Evolutionary conservation across 2,888 invertebrate genomes (phyloP), one percentile per base, ranked within the genome.

Genomic region (Conchocele bisecta): DNA sequence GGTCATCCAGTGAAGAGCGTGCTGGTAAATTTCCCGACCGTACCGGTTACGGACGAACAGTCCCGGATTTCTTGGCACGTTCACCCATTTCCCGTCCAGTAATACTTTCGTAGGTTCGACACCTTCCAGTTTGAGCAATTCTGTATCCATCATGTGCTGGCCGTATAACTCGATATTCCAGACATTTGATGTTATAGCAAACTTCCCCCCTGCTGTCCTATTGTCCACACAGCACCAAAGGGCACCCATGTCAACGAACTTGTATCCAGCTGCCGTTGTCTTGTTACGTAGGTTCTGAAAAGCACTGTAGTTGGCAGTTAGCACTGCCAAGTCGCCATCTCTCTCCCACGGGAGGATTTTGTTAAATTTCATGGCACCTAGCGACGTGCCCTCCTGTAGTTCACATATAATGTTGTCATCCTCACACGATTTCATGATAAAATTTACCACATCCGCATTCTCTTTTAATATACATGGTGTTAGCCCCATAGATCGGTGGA

Each of bases 301-400:
- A 35, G 85, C 80, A 15, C 83, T 74, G 60, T 75, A 81, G 48
- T 84, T 83, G 15, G 66, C 56, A 6, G 82, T 63, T 1, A 79
- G 63, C 57, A 84, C 84, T 9, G 78, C 66, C 3, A 88, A 68
- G 67, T 90, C 89, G 17, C 82, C 87, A 73, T 89, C 89, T 15
- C 85, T 59, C 68, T 89, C 90, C 90, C 90, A 90, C 6, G 89
- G 89, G 22, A 89, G 73, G 50, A 86, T 78, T 53, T 83, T 86
- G 28, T 75, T 64, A 31, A 90, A 80, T 69, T 90, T 90, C n/a
- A 89, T 87, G n/a, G 90, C 89, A 13, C 90, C 89, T 6, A 90
- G 72, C 5, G 84, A 41, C 2, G 87, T 85, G 2, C 89, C 90
- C 22, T 88, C 83, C 35, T 86, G 83, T 15, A 89, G 63, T 56